Percentiles rank a stretch among this genome's conserved stretches.
phyloP scores from a whole-genome alignment of 2,113 vertebrate species.

The Rissa tridactyla region DNA sequence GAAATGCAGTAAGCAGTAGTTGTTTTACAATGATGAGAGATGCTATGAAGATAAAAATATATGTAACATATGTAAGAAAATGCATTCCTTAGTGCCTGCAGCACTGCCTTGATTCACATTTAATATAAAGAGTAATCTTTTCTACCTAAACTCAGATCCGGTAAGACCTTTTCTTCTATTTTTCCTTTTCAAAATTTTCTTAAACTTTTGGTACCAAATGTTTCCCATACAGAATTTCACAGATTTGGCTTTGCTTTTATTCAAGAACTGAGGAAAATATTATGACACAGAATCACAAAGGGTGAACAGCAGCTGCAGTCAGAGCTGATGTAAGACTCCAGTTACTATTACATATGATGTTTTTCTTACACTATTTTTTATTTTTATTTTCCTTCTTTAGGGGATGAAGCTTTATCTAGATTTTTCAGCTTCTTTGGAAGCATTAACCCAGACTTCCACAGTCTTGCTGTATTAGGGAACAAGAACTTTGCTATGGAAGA shows the following conservation, averaged over 20 bases:
- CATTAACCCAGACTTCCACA: neutral
- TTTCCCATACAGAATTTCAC: neutral
- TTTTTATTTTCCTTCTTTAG: neutral
- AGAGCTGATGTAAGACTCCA: neutral
- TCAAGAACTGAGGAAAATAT: neutral
- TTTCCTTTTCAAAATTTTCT: neutral
- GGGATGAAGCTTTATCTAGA: neutral
- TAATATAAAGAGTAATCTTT: neutral
- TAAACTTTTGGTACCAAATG: neutral
- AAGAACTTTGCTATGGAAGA: neutral
- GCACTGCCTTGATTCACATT: neutral
- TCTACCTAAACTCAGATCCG: neutral
- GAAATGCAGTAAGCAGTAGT: neutral
- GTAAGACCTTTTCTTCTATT: neutral
- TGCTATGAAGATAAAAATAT: neutral
- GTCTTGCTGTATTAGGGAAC: neutral
- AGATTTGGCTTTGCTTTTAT: neutral
- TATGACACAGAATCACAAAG: neutral
- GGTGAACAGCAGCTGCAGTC: neutral
- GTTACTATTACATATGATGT: neutral
- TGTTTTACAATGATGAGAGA: neutral
- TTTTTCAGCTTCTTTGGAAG: neutral
- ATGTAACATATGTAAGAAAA: neutral
- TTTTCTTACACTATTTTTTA: neutral
- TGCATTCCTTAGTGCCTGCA: neutral